Evolutionary conservation across 2,113 vertebrate genomes (phyloP).

Genomic region (Xenopus borealis): DNA sequence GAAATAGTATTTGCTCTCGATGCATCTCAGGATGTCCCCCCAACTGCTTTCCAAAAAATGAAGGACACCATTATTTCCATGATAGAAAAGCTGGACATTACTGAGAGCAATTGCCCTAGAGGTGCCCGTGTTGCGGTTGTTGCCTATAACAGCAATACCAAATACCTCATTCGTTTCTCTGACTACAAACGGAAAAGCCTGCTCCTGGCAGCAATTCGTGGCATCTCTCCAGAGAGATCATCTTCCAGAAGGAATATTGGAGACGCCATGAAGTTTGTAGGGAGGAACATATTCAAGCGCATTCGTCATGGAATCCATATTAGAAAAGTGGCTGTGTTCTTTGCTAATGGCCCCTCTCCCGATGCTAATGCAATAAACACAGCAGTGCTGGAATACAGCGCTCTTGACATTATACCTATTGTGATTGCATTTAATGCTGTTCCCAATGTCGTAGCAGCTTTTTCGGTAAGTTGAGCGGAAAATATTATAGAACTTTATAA

Average conservation of each 20-base stretch:
- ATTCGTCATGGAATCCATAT: slow-evolving; percentile 63
- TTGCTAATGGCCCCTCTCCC: slow-evolving; percentile 60
- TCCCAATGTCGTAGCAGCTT: slow-evolving; percentile 56
- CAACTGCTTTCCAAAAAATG: slow-evolving; percentile 74
- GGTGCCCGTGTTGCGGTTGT: slow-evolving; percentile 75
- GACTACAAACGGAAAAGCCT: slow-evolving; percentile 62
- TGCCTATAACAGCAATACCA: slow-evolving; percentile 64
- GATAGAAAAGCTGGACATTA: slow-evolving; percentile 67
- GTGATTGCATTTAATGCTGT: slow-evolving; percentile 70
- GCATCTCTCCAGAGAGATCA: slow-evolving; percentile 65
- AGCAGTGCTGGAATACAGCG: slow-evolving; percentile 72
- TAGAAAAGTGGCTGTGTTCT: slow-evolving; percentile 80
- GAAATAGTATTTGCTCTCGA: slow-evolving; percentile 84
- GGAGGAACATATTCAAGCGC: slow-evolving; percentile 77
- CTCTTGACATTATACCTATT: slow-evolving; percentile 62
- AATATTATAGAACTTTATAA: too few species aligned
- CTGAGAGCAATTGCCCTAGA: slow-evolving; percentile 77
- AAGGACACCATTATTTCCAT: slow-evolving; percentile 63
- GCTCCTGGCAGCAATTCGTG: slow-evolving; percentile 65
- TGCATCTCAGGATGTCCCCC: slow-evolving; percentile 70
- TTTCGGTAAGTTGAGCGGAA: slow-evolving; percentile 63
- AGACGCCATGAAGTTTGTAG: slow-evolving; percentile 76
- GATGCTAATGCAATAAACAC: slow-evolving; percentile 61
- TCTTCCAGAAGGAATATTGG: slow-evolving; percentile 68
- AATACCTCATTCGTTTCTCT: slow-evolving; percentile 77